phyloP scores from a whole-genome alignment of 2,888 invertebrate species.

The Tiliacea citrago region DNA sequence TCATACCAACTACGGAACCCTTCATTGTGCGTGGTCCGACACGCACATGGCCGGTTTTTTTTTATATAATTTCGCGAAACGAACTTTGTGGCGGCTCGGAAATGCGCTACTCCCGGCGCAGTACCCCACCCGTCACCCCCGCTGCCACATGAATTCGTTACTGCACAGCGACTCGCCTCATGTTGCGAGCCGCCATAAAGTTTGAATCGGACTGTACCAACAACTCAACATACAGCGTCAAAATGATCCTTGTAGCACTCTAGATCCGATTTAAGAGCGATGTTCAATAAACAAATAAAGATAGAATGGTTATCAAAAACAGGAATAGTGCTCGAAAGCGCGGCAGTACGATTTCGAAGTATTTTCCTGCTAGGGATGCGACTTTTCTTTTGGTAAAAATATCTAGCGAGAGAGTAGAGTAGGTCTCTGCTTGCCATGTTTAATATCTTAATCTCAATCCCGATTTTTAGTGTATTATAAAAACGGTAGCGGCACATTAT shows the following conservation, averaged over 20 bases:
- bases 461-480: background rate
- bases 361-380: background rate
- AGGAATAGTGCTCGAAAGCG: background rate
- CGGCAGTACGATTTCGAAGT: background rate
- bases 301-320: background rate
- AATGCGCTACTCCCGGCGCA: too few species aligned
- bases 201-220: background rate
- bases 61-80: too few species aligned
- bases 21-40: too few species aligned
- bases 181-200: too few species aligned
- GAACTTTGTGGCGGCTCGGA: too few species aligned
- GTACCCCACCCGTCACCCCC: too few species aligned
- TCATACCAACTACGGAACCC: too few species aligned
- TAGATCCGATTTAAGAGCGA: conserved; percentile 5
- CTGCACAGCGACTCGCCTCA: too few species aligned
- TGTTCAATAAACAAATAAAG: background rate
- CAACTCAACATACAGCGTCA: background rate
- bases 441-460: background rate
- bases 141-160: too few species aligned
- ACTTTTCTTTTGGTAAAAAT: conserved; percentile 13
- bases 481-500: background rate
- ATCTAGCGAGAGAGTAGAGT: background rate
- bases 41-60: too few species aligned
- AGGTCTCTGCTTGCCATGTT: background rate
- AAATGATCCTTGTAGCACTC: background rate